phyloP scores from a whole-genome alignment of 2,888 invertebrate species.

The Cyclophora punctaria region DNA sequence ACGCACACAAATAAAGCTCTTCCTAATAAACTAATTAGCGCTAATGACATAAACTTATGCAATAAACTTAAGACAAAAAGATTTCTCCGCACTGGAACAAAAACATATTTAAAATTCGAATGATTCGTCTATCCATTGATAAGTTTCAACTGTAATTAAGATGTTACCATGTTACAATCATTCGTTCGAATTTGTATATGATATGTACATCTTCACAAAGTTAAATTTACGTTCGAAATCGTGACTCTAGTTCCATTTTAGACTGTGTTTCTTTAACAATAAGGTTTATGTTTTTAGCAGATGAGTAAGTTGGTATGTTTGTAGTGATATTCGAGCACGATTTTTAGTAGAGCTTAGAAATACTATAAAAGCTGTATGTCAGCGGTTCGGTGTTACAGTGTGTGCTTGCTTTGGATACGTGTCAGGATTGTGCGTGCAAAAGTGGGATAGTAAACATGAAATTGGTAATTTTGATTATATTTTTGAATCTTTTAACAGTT shows the following conservation, averaged over 20 bases:
- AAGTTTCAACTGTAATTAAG: neutral
- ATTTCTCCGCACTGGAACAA: neutral
- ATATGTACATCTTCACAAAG: conserved; percentile 38
- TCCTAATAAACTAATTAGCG: no score
- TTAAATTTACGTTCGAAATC: conserved; percentile 6
- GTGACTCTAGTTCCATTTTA: conserved; percentile 4
- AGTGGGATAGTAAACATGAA: conserved; percentile 29
- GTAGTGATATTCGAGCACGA: conserved; percentile 45
- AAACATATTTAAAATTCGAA: neutral
- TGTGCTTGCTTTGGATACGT: conserved; percentile 38
- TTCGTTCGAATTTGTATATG: conserved; percentile 41
- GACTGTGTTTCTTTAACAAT: conserved; percentile 12
- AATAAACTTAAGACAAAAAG: neutral
- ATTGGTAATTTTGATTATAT: conserved; percentile 18
- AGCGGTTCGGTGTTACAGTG: conserved; percentile 47
- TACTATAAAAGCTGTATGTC: conserved; percentile 49
- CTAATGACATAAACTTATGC: no score
- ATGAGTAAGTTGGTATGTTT: conserved; percentile 13
- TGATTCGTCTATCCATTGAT: neutral
- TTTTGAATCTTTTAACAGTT: no score
- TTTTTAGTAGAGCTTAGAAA: conserved; percentile 57
- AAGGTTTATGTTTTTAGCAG: conserved; percentile 8
- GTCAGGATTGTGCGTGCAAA: conserved; percentile 11
- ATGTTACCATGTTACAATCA: neutral
- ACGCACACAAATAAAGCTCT: no score